Percentiles rank a stretch among this genome's conserved stretches.
Conservation (phyloP, 53 echinoderm and acorn worm genomes). For the Holothuria scabra region DNA sequence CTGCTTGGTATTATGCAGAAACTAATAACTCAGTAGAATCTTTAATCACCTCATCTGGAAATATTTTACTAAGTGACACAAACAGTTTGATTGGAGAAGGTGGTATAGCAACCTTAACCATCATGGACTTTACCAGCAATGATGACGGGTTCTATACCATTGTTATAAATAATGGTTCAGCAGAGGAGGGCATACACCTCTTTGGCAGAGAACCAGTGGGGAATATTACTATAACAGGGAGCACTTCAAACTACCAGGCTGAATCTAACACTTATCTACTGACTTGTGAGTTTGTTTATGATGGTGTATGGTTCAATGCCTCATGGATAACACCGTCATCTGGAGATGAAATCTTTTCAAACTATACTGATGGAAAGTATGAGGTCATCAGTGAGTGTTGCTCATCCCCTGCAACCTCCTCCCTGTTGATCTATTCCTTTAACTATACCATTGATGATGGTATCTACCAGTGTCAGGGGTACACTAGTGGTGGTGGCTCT, state of each 20-base stretch:
- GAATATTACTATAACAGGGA: background rate
- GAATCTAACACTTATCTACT: background rate
- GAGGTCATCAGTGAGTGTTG: background rate
- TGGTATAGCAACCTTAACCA: constrained; percentile 14
- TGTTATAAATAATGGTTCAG: background rate
- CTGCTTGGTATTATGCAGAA: background rate
- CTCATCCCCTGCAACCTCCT: background rate
- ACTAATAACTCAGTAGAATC: background rate
- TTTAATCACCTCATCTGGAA: background rate
- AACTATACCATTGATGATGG: background rate
- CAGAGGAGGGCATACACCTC: background rate
- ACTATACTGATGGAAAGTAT: background rate
- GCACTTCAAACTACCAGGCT: background rate
- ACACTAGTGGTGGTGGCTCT: constrained; percentile 4
- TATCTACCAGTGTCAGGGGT: background rate
- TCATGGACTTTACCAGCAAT: background rate
- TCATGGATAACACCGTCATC: background rate
- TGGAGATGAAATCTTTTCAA: background rate
- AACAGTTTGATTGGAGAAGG: background rate
- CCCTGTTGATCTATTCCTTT: constrained; percentile 9
- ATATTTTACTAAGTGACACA: background rate
- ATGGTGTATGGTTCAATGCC: background rate
- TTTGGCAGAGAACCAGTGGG: background rate
- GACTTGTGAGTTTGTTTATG: constrained; percentile 2
- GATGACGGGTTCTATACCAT: background rate